Evolutionary conservation across 1,140 invertebrate species (phyloP).

Genomic region (Planococcus citri): DNA sequence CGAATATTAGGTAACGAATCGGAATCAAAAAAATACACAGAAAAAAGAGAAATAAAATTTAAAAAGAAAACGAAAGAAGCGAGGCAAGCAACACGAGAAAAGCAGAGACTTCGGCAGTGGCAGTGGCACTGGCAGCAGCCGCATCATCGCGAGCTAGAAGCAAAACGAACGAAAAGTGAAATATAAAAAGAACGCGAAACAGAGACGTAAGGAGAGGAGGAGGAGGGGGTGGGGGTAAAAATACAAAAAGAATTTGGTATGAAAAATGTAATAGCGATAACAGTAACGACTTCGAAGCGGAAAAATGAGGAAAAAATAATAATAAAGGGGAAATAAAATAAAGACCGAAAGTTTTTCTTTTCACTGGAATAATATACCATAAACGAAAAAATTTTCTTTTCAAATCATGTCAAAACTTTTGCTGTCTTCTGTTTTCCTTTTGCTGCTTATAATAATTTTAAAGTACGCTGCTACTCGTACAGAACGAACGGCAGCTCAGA

Average conservation of each 20-base stretch:
- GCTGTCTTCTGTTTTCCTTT: background rate
- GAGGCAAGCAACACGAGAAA: too few relatives aligned
- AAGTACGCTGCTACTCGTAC: background rate
- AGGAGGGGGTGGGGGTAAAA: background rate
- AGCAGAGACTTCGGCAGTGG: too few relatives aligned
- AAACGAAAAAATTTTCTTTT: slow-evolving; percentile 8
- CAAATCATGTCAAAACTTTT: slow-evolving; percentile 3
- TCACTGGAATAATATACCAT: slow-evolving; percentile 7
- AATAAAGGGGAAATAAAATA: slow-evolving; percentile 8
- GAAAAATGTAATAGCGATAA: slow-evolving; percentile 7
- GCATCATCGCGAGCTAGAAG: too few relatives aligned
- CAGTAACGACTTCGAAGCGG: background rate
- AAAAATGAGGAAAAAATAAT: slow-evolving; percentile 6
- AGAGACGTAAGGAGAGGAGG: too few relatives aligned
- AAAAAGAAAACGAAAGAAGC: background rate
- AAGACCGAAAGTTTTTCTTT: slow-evolving; percentile 7
- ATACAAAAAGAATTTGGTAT: background rate
- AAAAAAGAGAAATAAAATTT: background rate
- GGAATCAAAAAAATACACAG: background rate
- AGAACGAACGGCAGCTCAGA: too few relatives aligned
- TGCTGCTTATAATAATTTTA: background rate
- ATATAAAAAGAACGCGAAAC: background rate
- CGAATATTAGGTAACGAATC: slow-evolving; percentile 6
- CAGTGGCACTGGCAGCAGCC: too few relatives aligned
- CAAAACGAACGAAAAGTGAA: background rate